Conservation (phyloP, 2,888 invertebrate genomes). For the Philereme transversata region DNA sequence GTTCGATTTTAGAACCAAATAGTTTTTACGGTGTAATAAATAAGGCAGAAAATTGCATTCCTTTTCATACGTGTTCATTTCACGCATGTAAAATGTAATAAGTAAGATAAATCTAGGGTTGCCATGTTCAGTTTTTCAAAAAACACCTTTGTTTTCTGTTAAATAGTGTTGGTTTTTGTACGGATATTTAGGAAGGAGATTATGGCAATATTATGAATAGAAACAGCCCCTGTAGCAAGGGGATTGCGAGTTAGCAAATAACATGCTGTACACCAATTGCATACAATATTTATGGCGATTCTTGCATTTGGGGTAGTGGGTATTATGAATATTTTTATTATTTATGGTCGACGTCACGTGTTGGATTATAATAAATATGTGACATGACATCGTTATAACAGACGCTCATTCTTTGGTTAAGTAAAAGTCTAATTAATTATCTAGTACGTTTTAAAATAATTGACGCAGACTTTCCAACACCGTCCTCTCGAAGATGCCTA, state of each 20-base stretch:
- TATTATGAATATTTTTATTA: conserved; percentile 65
- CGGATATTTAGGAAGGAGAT: conserved; percentile 51
- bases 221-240: conserved; percentile 65
- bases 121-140: conserved; percentile 34
- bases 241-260: conserved; percentile 73
- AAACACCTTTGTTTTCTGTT: conserved; percentile 28
- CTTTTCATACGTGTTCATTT: conserved; percentile 67
- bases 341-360: conserved; percentile 32
- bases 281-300: conserved; percentile 76
- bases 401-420: background rate
- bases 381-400: conserved; percentile 10
- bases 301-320: conserved; percentile 55
- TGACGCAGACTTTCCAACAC: too few species aligned
- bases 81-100: conserved; percentile 79
- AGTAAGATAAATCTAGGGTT: conserved; percentile 74
- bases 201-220: conserved; percentile 72
- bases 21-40: conserved; percentile 57
- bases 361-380: background rate
- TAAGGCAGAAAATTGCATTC: conserved; percentile 71
- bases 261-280: conserved; percentile 68
- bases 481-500: too few species aligned
- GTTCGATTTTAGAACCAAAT: conserved; percentile 53
- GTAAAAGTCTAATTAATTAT: too few species aligned
- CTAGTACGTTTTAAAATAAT: too few species aligned
- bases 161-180: conserved; percentile 51